Base-by-base conservation (phyloP, 2,888 invertebrate genomes). In the Troides helena region DNA sequence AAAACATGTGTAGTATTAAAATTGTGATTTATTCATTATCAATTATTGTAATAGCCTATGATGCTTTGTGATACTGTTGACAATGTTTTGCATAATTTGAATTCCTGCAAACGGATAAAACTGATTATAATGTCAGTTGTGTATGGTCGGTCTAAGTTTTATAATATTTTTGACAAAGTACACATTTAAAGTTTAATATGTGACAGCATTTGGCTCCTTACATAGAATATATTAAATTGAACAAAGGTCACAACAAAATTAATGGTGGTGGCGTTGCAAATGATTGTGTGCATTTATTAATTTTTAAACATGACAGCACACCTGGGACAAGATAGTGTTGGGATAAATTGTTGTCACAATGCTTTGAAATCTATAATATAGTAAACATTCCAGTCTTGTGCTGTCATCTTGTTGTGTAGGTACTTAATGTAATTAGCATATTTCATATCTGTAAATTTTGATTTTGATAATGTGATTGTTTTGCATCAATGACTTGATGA, bases 381-480 rank as follows among this genome's bases (percentile, higher is more conserved):
- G 74, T 71, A 79, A 84, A 89, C 90, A 90, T 91, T 92, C 91
- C 91, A 89, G 87, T 82, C 78, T 78, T 83, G 88, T 90, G 89
- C 90, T 90, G 91, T 89, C 53, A 53, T 53, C 88, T 77, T 85
- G 85, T 85, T 87, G 82, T 86, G 87, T 91, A 91, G 74, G 79
- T 79, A 78, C 92, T 91, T 92, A 91, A 89, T 81, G 66, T 84
- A 81, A 72, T 72, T 67, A 70, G 57, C 56, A 67, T 61, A 36
- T 18, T 71, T 80, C 82, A 81, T 90, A 85, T 85, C 72, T 92
- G 91, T 92, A 92, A 81, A 92, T 92, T 89, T 90, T 90, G 92
- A 85, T 82, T 73, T 76, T 76, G 74, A 74, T 80, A 73, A 84
- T 89, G 86, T 90, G 86, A 86, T 89, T 85, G 81, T 84, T 80